Percentiles rank a stretch among this genome's conserved stretches.
Evolutionary conservation across 2,113 vertebrate species (phyloP).

Genomic region (Noturus placidus): DNA sequence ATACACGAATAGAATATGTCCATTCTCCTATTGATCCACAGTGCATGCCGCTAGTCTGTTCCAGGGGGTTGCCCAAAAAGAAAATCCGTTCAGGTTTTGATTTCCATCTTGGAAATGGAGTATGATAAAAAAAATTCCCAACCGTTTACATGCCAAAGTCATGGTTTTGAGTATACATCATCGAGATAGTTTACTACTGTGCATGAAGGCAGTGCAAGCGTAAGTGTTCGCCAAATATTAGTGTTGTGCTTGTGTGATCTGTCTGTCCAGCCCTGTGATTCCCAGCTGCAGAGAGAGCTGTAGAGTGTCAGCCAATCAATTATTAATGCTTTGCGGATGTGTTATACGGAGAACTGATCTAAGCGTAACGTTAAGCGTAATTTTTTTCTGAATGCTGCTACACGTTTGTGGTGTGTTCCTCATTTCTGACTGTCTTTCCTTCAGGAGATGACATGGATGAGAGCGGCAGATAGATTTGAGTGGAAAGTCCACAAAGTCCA

Average conservation of each 20-base stretch:
- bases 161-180: not conserved
- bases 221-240: not conserved
- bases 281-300: constrained; percentile 3
- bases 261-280: not conserved
- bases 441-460: constrained; percentile 9
- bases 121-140: not conserved
- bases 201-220: not conserved
- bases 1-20: not conserved
- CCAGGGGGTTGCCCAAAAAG: not conserved
- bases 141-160: not conserved
- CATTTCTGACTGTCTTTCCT: constrained; percentile 15
- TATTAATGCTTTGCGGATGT: constrained; percentile 31
- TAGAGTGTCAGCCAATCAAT: constrained; percentile 26
- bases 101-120: not conserved
- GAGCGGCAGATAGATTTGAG: constrained; percentile 24
- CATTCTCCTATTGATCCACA: not conserved
- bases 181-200: not conserved
- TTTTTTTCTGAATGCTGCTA: constrained; percentile 15
- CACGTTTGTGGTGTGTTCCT: constrained; percentile 4
- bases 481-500: constrained; percentile 32
- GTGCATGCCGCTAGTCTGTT: not conserved
- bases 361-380: not conserved
- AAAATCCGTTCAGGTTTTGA: not conserved
- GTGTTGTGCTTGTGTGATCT: not conserved
- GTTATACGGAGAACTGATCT: constrained; percentile 18